phyloP scores from a whole-genome alignment of 2,888 invertebrate species.

The Drosophila subsilvestris region DNA sequence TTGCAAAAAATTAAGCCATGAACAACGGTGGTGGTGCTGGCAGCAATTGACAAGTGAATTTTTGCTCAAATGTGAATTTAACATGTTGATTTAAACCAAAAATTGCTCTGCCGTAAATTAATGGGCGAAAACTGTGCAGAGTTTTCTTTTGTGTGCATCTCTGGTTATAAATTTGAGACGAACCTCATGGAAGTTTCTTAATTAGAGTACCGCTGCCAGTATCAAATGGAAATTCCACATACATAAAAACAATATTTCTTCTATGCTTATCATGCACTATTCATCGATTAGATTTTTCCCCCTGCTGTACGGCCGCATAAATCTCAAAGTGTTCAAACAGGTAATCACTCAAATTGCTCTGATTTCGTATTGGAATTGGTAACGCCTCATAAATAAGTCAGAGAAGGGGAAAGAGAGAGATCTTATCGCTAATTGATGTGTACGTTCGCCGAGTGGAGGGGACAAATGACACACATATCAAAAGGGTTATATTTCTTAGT shows the following conservation, averaged over 20 bases:
- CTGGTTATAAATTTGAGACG: too few relatives aligned
- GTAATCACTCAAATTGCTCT: constrained; percentile 72
- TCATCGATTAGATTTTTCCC: constrained; percentile 15
- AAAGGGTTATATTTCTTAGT: constrained; percentile 36
- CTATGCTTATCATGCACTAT: constrained; percentile 10
- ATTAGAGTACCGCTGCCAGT: background rate
- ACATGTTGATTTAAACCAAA: constrained; percentile 32
- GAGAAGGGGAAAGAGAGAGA: constrained; percentile 21
- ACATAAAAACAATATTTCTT: background rate
- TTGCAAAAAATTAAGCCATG: constrained; percentile 50
- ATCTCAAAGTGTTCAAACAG: constrained; percentile 68
- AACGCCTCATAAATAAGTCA: constrained; percentile 57
- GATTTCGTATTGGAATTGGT: constrained; percentile 64
- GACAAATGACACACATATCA: constrained; percentile 51
- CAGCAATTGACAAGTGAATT: constrained; percentile 35
- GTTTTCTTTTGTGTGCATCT: too few relatives aligned
- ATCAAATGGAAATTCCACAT: background rate
- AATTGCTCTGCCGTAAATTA: background rate
- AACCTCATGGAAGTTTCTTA: too few relatives aligned
- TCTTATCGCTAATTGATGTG: constrained; percentile 76
- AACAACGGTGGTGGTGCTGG: constrained; percentile 8
- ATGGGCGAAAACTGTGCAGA: background rate
- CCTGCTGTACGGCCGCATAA: constrained; percentile 48
- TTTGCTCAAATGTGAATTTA: constrained; percentile 47
- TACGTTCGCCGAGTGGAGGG: constrained; percentile 24